Percentiles rank a stretch among this genome's conserved stretches.
Evolutionary conservation across 2,888 invertebrate species (phyloP).

Genomic region (Ectropis crepuscularia): DNA sequence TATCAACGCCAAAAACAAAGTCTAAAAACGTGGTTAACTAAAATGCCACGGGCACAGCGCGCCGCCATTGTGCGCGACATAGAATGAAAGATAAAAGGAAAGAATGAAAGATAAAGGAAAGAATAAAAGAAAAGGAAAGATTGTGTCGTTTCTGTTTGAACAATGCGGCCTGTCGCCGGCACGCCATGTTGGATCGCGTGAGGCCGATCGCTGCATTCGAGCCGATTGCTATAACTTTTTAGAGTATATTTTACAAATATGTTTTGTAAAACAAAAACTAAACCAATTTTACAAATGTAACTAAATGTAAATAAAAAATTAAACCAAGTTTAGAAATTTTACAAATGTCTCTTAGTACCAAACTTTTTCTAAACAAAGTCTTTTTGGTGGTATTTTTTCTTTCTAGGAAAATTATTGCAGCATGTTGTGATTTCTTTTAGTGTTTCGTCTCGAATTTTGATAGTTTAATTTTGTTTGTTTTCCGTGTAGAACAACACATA

Average conservation of each 20-base stretch:
- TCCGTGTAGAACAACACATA: too few species aligned
- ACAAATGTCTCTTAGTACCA: too few species aligned
- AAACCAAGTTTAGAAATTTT: too few species aligned
- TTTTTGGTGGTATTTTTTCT: too few species aligned
- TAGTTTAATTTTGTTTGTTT: too few species aligned
- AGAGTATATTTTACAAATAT: not conserved
- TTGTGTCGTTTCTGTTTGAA: constrained; percentile 82
- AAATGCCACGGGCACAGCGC: constrained; percentile 73
- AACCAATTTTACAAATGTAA: too few species aligned
- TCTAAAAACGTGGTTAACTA: constrained; percentile 74
- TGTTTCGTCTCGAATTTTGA: too few species aligned
- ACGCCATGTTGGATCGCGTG: constrained; percentile 73
- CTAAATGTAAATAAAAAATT: too few species aligned
- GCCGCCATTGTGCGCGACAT: constrained; percentile 74
- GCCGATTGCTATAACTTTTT: constrained; percentile 4
- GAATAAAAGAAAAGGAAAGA: constrained; percentile 57
- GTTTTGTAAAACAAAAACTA: too few species aligned
- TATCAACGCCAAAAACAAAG: constrained; percentile 65
- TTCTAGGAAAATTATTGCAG: too few species aligned
- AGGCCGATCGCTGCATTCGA: constrained; percentile 35
- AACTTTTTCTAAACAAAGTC: too few species aligned
- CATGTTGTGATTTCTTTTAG: too few species aligned
- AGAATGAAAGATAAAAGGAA: constrained; percentile 68
- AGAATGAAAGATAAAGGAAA: constrained; percentile 61
- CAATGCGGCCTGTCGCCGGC: constrained; percentile 80